Base-by-base conservation (phyloP, 2,888 invertebrate species). In the Andrena dorsata region DNA sequence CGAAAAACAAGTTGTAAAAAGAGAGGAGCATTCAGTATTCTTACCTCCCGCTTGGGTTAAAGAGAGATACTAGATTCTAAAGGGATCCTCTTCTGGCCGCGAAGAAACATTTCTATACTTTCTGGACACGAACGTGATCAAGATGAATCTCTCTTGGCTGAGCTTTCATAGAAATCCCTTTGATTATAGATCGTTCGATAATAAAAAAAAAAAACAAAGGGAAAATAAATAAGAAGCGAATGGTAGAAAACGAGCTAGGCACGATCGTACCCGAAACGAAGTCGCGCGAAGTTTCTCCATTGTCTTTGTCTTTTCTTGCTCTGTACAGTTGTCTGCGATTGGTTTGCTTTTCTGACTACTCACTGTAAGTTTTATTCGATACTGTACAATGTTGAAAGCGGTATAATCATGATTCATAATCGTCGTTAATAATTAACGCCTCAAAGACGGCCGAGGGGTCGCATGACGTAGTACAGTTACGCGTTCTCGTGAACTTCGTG, bases 331-430 rank as follows among this genome's bases (percentile, higher is more conserved):
- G 28, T 56, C 49, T 35, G 16, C 60, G 51, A 26, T 53, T 47
- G 35, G 10, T 77, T 72, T 47, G 64, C 66, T 78, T 73, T 72
- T 83, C 75, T 78, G 82, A 86, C 87, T 85, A 90, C 85, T 86
- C 79, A 86, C 83, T 88, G 86, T 88, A 86, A 86, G 83, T 90
- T 90, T 91, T 90, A 89, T 91, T 90, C 89, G 85, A 88, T 86
- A 89, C 90, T 90, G 90, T 90, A 90, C 90, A 90, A 85, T 90
- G 86, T 90, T 90, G 78, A 83, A 91, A 91, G 90, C 90, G 88
- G 86, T 81, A 88, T 86, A 90, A 86, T 86, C 66, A 74, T 85
- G 76, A 80, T 85, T 51, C 86, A 86, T 89, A 84, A 87, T 86
- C 77, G 71, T 87, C 68, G 77, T 78, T 82, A 86, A 84, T 87